phyloP scores from a whole-genome alignment of 1,140 invertebrate genomes.

The Berghia stephanieae region DNA sequence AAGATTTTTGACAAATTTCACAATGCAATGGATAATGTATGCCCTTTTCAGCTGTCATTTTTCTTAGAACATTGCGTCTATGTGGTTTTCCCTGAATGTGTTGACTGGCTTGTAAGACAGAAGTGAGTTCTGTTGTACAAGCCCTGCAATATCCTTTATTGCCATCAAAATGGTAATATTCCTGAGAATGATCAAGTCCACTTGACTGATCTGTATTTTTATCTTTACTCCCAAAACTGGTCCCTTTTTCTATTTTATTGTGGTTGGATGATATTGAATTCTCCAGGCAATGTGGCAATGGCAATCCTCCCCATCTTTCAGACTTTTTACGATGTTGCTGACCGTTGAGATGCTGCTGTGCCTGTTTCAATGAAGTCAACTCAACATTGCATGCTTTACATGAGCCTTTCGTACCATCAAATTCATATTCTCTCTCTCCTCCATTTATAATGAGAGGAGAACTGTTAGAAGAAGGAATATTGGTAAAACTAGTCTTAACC shows the following conservation, averaged over 20 bases:
- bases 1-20: conserved; percentile 46
- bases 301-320: neutral
- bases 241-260: neutral
- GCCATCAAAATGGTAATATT: conserved; percentile 33
- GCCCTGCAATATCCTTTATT: conserved; percentile 37
- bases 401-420: conserved; percentile 39
- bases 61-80: conserved; percentile 29
- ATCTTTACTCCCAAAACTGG: neutral
- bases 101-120: conserved; percentile 36
- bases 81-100: conserved; percentile 45
- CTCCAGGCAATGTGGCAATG: neutral
- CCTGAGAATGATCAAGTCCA: neutral
- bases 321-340: neutral
- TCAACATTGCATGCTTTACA: conserved; percentile 45
- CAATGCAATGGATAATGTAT: conserved; percentile 38
- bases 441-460: neutral
- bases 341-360: neutral
- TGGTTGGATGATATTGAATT: neutral
- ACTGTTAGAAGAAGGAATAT: neutral
- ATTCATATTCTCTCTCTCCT: conserved; percentile 32
- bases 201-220: neutral
- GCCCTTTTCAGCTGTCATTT: conserved; percentile 9
- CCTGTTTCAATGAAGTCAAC: conserved; percentile 42
- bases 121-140: conserved; percentile 43
- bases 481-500: neutral